Conservation (phyloP, 2,888 invertebrate genomes). For the Tachina lurida region DNA sequence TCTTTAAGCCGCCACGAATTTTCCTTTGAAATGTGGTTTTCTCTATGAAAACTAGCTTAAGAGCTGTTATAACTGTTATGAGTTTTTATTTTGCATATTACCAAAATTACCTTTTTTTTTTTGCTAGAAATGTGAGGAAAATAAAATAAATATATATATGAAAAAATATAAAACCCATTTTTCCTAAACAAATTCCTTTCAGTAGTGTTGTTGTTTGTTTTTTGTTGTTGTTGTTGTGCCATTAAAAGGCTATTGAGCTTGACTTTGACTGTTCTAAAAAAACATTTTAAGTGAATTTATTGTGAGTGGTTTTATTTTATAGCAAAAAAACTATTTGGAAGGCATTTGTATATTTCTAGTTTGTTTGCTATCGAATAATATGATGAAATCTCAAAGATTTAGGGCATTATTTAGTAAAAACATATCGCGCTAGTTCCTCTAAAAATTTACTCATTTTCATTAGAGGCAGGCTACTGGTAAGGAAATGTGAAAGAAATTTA, state of each 20-base stretch:
- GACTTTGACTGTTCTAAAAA: slow-evolving; percentile 52
- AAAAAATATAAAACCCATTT: neutral
- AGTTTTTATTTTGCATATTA: neutral
- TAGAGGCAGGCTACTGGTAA: too few relatives aligned
- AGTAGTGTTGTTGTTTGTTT: neutral
- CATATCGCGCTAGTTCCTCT: too few relatives aligned
- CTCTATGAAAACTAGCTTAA: slow-evolving; percentile 48
- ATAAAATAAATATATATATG: too few relatives aligned
- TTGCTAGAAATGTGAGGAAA: neutral
- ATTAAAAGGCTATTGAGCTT: slow-evolving; percentile 56
- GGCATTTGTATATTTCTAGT: neutral
- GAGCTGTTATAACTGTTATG: slow-evolving; percentile 24
- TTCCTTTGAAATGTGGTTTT: slow-evolving; percentile 50
- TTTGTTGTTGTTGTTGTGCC: neutral
- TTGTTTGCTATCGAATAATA: neutral
- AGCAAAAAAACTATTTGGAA: neutral
- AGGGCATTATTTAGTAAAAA: too few relatives aligned
- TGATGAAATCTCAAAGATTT: neutral
- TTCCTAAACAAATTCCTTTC: neutral
- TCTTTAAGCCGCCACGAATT: slow-evolving; percentile 60
- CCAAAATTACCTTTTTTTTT: slow-evolving; percentile 7
- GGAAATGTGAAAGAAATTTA: too few relatives aligned
- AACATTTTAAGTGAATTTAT: slow-evolving; percentile 6
- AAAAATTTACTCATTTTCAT: too few relatives aligned
- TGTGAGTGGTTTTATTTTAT: slow-evolving; percentile 1